Evolutionary conservation across 2,888 invertebrate genomes (phyloP).

Genomic region (Drosophila flavopinicola): DNA sequence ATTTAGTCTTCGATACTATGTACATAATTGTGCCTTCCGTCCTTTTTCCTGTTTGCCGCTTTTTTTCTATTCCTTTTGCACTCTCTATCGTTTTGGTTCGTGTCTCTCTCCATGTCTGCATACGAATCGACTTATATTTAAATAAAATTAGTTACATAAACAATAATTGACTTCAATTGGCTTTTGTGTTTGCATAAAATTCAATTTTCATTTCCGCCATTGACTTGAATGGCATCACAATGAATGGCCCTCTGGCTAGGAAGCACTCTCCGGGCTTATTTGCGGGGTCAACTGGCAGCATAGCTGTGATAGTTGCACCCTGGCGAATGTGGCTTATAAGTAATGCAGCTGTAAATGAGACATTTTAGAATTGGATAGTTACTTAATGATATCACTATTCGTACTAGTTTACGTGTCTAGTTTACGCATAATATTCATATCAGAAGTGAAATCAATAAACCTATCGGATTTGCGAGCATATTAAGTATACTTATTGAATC

Average conservation of each 20-base stretch:
- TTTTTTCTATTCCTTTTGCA: conserved; percentile 11
- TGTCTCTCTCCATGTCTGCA: conserved; percentile 12
- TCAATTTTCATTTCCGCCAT: conserved; percentile 72
- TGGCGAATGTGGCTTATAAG: conserved; percentile 1
- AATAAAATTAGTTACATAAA: conserved; percentile 79
- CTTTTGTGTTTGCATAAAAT: conserved; percentile 78
- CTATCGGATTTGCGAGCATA: neutral
- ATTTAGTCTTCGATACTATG: conserved; percentile 5
- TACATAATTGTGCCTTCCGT: neutral
- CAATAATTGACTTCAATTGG: conserved; percentile 80
- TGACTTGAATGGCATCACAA: conserved; percentile 52
- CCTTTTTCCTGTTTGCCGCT: neutral
- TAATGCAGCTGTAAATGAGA: conserved; percentile 2
- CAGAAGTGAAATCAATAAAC: too few species aligned
- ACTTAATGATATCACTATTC: too few species aligned
- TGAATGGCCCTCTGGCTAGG: conserved; percentile 18
- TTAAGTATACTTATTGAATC: conserved; percentile 26
- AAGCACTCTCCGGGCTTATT: conserved; percentile 19
- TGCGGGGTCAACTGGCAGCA: conserved; percentile 31
- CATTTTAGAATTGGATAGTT: too few species aligned
- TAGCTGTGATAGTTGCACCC: conserved; percentile 1
- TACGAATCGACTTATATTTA: conserved; percentile 70
- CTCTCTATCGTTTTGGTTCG: neutral
- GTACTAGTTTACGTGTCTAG: too few species aligned
- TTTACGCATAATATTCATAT: too few species aligned